Base-by-base conservation (phyloP, 2,888 invertebrate species). In the Ochropacha duplaris region DNA sequence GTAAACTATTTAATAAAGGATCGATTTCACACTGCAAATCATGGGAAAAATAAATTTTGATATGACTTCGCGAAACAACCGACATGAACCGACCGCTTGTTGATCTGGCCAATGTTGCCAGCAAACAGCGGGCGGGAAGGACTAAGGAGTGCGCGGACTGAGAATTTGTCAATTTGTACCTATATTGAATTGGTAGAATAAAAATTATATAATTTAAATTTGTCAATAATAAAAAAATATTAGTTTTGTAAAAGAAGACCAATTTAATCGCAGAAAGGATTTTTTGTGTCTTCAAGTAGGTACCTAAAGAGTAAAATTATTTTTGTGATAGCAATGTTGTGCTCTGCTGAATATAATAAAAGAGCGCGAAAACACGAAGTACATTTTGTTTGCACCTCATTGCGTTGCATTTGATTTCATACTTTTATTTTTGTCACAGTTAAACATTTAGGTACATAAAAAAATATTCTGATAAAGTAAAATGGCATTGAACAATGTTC, bases 21-120 rank as follows among this genome's bases (percentile, higher is more conserved):
- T 9, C 19, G 19, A 44, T 19, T 19, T 2, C 2, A 44, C 44
- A 44, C 44, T 44, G 44, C 5, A 44, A 44, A 44, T 19, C 44
- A 16, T 19, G 19, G 44, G n/a, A 44, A 44, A 19, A n/a, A 19
- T 44, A 19, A 19, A n/a, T 16, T 51, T 31, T 49, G 54, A 28
- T 44, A 36, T n/a, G 44, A 62, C 55, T 11, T 79, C 74, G 68
- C 71, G 59, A 77, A 72, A 71, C 71, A 58, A 52, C 31, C 52
- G 19, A 52, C 61, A 71, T 64, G 60, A 61, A 68, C 71, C 72
- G 69, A 77, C 86, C 85, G 90, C 90, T 90, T 90, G 90, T 90
- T 90, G 90, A 90, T 90, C 84, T 81, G 81, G 72, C 69, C 61
- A 71, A 78, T 79, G 86, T 83, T 88, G 78, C 86, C 75, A 85